Evolutionary conservation across 2,888 invertebrate genomes (phyloP).

Genomic region (Amphipoea oculea): DNA sequence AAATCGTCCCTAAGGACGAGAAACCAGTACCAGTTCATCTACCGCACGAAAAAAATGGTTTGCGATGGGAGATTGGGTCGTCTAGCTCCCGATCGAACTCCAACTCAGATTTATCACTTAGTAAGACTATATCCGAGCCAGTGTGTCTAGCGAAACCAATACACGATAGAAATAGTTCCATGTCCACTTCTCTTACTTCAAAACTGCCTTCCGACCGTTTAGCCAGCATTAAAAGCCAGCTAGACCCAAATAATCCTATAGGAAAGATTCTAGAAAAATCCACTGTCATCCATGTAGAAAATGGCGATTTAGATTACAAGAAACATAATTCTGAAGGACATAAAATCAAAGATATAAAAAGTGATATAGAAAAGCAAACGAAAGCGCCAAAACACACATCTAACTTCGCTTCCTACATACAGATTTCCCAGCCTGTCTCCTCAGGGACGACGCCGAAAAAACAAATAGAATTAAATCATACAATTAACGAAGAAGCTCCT

Average conservation of each 20-base stretch:
- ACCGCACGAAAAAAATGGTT: conserved; percentile 86
- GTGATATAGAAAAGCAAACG: conserved; percentile 86
- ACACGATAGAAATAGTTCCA: conserved; percentile 77
- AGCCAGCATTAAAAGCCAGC: conserved; percentile 87
- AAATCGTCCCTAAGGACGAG: conserved; percentile 82
- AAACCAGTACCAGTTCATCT: conserved; percentile 87
- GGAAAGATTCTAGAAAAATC: conserved; percentile 89
- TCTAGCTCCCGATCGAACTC: conserved; percentile 83
- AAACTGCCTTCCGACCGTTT: conserved; percentile 85
- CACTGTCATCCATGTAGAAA: conserved; percentile 87
- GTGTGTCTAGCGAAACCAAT: conserved; percentile 81
- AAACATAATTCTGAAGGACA: conserved; percentile 69
- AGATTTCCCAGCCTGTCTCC: conserved; percentile 88
- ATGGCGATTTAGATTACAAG: conserved; percentile 77
- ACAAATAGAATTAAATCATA: conserved; percentile 74
- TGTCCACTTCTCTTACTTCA: conserved; percentile 82
- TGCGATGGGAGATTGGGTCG: conserved; percentile 81
- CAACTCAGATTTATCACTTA: conserved; percentile 85
- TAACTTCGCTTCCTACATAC: conserved; percentile 92
- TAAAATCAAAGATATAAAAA: conserved; percentile 79
- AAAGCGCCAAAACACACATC: conserved; percentile 89
- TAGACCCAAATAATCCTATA: conserved; percentile 89
- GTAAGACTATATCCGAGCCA: conserved; percentile 87
- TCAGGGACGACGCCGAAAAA: conserved; percentile 83
- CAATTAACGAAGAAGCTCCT: conserved; percentile 69